Base-by-base conservation (phyloP, 2,113 vertebrate genomes). In the Siphamia tubifer region DNA sequence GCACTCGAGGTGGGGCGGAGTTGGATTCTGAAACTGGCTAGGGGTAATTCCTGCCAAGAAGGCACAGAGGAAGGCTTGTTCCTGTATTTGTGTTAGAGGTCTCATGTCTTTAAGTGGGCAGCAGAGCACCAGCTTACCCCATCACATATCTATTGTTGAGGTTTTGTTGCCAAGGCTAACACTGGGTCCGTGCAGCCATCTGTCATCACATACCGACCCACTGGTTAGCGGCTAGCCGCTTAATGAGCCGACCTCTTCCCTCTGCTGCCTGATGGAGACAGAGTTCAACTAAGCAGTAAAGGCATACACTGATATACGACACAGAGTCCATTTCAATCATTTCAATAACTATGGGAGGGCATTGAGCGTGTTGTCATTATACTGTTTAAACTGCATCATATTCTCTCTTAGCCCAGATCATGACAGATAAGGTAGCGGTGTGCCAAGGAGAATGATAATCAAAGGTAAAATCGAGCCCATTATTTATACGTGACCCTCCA, bases 121-220 rank as follows among this genome's bases (percentile, higher is more conserved):
- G 44, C 23, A 49, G 17, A 63, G 52, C 27, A 67, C 45, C 63
- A 61, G 57, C 72, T 74, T 66, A 52, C 72, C 15, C 71, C 44
- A 73, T 69, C 58, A 12, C 63, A 54, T 20, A 77, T 80, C 67
- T 66, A 52, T 64, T 76, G 70, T 69, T 57, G 25, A 39, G 36
- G 31, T 8, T 57, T 47, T 43, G 43, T 54, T 48, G 64, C 77
- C 70, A 83, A 70, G 63, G 79, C 62, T 56, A 80, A 79, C 34
- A 39, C n/a, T 57, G 32, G 31, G 30, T 48, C 55, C 72, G 57
- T 35, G 53, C 23, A 58, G 48, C 62, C 72, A 83, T 87, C 75
- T 85, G 76, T 83, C 77, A 74, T 45, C 67, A 74, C 71, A 42
- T 32, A 49, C 30, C 66, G 67, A 81, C 60, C 63, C 51, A 39